Evolutionary conservation across 2,113 vertebrate genomes (phyloP).

Genomic region (Tachysurus vachellii): DNA sequence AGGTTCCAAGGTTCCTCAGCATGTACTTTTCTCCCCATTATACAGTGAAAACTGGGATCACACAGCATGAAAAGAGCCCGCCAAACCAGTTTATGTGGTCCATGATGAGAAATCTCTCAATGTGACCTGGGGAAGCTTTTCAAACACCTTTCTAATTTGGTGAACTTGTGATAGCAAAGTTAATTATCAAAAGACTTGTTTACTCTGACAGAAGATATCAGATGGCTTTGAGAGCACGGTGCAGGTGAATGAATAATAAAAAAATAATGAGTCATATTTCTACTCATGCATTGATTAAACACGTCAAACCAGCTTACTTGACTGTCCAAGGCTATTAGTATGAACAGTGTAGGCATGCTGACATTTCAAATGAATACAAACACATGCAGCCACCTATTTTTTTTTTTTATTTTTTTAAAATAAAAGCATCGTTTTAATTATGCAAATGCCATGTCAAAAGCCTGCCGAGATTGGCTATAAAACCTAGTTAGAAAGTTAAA

Average conservation of each 20-base stretch:
- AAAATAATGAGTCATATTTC: not conserved
- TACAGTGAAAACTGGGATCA: not conserved
- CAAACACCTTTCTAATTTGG: not conserved
- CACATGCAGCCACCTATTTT: not conserved
- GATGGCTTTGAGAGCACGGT: constrained; percentile 3
- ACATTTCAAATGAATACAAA: constrained; percentile 37
- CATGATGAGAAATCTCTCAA: not conserved
- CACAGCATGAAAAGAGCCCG: not conserved
- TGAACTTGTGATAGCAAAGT: constrained; percentile 10
- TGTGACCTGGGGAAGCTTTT: not conserved
- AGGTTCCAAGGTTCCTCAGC: not conserved
- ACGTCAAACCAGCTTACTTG: not conserved
- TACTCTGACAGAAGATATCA: constrained; percentile 1
- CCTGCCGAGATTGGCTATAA: not conserved
- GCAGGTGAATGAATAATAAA: not conserved
- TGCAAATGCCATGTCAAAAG: constrained; percentile 4
- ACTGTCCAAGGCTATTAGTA: constrained; percentile 15
- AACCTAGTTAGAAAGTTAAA: not conserved
- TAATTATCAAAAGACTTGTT: constrained; percentile 18
- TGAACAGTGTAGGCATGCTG: constrained; percentile 13
- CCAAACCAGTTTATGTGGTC: not conserved
- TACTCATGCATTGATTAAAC: constrained; percentile 25
- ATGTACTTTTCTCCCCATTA: not conserved
- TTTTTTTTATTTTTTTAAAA: not conserved
- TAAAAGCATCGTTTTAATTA: constrained; percentile 14